Conservation (phyloP, 2,888 invertebrate species). For the Nomada ferruginata region DNA sequence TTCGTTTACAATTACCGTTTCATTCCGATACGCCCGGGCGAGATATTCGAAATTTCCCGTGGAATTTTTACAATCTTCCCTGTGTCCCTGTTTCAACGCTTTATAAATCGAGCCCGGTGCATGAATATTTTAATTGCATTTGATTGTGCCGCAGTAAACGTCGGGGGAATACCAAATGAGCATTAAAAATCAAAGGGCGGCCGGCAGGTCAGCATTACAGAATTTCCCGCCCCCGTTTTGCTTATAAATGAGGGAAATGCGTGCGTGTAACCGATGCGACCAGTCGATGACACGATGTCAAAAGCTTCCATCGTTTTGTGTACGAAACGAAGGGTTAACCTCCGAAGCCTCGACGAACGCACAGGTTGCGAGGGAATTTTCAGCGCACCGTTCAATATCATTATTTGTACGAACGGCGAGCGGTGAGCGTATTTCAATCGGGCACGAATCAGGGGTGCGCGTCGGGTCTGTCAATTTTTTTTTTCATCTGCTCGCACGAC, state of each 20-base stretch:
- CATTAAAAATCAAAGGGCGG: slow-evolving; percentile 26
- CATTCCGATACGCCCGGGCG: background rate
- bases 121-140: slow-evolving; percentile 54
- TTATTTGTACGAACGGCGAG: slow-evolving; percentile 43
- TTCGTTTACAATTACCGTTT: background rate
- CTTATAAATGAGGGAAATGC: slow-evolving; percentile 44
- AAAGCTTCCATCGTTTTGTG: slow-evolving; percentile 67
- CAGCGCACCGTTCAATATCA: slow-evolving; percentile 34
- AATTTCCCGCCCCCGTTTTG: slow-evolving; percentile 36
- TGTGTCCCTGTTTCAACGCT: background rate
- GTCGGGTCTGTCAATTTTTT: background rate
- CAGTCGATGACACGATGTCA: slow-evolving; percentile 66
- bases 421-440: slow-evolving; percentile 22
- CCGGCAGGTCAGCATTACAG: background rate
- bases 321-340: slow-evolving; percentile 69
- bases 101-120: slow-evolving; percentile 6
- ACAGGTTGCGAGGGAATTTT: slow-evolving; percentile 58
- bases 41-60: slow-evolving; percentile 13
- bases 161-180: slow-evolving; percentile 30
- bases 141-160: slow-evolving; percentile 27
- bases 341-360: slow-evolving; percentile 50
- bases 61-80: background rate
- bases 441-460: background rate
- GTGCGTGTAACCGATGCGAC: slow-evolving; percentile 66
- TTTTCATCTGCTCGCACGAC: slow-evolving; percentile 5